A percentile compares a stretch with the other conserved stretches of the same genome.
These are phyloP conservation scores for Rousettus leschenaultii DNA, from an alignment of 2,113 vertebrate genomes.

Conservation along the genomic window DNA sequence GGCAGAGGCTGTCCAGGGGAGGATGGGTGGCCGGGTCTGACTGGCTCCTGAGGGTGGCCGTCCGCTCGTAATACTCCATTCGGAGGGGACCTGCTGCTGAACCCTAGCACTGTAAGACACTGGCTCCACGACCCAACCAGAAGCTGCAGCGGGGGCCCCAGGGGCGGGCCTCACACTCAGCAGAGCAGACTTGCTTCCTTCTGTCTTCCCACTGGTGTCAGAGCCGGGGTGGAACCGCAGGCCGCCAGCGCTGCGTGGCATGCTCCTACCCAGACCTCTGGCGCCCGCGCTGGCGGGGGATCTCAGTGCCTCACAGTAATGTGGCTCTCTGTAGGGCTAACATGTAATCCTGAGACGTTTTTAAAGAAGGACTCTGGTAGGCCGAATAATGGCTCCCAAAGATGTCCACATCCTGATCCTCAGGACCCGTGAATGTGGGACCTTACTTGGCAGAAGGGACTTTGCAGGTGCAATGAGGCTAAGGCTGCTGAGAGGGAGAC, in stretches of 20 bases:
- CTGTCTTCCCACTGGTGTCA: background rate
- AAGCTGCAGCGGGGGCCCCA: background rate
- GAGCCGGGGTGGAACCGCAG: accelerated
- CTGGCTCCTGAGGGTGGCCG: background rate
- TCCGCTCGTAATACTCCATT: accelerated
- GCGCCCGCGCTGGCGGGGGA: background rate
- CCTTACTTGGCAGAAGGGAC: background rate
- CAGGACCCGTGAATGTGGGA: too few relatives aligned
- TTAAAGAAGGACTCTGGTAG: background rate
- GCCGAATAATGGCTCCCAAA: background rate
- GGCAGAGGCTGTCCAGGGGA: background rate
- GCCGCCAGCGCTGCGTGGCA: accelerated
- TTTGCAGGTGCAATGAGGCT: background rate
- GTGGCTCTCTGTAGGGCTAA: background rate
- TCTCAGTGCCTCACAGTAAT: background rate
- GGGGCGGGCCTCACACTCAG: too few relatives aligned
- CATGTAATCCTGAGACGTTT: background rate
- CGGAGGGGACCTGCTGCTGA: background rate
- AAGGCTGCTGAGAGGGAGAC: background rate
- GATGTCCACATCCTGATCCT: accelerated
- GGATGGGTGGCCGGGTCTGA: background rate
- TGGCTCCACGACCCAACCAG: too few relatives aligned
- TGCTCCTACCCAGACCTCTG: too few relatives aligned
- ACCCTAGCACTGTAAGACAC: background rate
- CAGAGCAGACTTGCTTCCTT: background rate